Base-by-base conservation (phyloP, 2,797 vertebrate species). In the Sarcoramphus papa region DNA sequence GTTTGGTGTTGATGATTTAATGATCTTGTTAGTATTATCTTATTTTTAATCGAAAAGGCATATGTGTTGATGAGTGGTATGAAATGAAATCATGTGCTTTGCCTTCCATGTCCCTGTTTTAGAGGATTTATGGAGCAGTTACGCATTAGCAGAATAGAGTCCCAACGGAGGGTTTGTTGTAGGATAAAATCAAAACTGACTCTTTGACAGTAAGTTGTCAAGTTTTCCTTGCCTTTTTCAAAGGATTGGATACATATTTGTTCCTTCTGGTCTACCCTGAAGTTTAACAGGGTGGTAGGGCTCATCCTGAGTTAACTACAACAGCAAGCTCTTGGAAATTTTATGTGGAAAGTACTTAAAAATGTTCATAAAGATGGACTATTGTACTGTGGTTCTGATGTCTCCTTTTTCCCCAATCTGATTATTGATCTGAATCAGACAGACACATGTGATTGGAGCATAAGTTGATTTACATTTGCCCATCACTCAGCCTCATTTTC, bases 141-240 rank as follows among this genome's bases (percentile, higher is more conserved):
- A 69, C 1, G 8, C 12, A 4, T 56, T 59, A 60, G 65, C 63
- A 76, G 64, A 76, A 65, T 2, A 43, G 53, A 54, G 50, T 65
- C 27, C 18, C 47, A 54, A 0, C 0, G 0, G 33, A 74, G n/a
- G 7, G 16, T 85, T 77, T 83, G 12, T 87, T 91, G 75, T 60
- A 83, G 51, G n/a, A 56, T 62, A 69, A 78, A 75, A 76, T 70
- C n/a, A 65, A 40, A 92, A 35, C 37, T 33, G 45, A 78, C 53
- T 81, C 30, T 79, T 75, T 54, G 65, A 78, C 47, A 69, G 12
- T 8, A 70, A 79, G 18, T 35, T 93, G 57, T 68, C 35, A 14
- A 14, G 17, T 79, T 92, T 92, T 86, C 33, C 25, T 64, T 91
- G 43, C 20, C 20, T 59, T 89, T 93, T 75, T 90, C 60, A 45